Evolutionary conservation across 2,888 invertebrate genomes (phyloP), one percentile per base, ranked within the genome.

Genomic region (Tridacna gigas): DNA sequence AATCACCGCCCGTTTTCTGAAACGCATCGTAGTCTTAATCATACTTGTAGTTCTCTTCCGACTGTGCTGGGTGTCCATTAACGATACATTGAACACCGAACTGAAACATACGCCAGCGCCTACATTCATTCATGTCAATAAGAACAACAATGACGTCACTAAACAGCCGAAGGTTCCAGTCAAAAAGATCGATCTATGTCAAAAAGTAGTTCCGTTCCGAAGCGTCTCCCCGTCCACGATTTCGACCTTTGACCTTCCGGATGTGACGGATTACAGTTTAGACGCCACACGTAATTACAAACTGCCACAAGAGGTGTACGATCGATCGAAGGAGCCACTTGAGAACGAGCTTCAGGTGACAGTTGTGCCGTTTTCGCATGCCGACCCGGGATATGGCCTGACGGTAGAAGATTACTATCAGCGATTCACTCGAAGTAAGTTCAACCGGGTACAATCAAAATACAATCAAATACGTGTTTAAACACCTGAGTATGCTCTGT

Each of bases 291-390:
- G 74, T 9, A 69, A 65, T 5, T 87, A 87, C 26, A 73, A 69
- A 45, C 71, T 87, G 22, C 84, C 86, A 15, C 5, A 25, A 4
- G 63, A 61, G 37, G 77, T 51, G 9, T 66, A 66, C 25, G 26
- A 51, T n/a, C 25, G 37, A 26, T 22, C 77, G 20, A 28, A 77
- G 13, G n/a, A 26, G 20, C 63, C 63, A 0, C 20, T 65, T 26
- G 78, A 82, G 7, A 80, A 60, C 0, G 74, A 74, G 18, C 20
- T 87, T 2, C 60, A 77, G 7, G 83, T 87, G n/a, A 75, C 77
- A 15, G 45, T 87, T 12, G 84, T 87, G 9, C 87, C 87, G 0
- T 87, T 85, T 47, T 87, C 87, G 12, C 87, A 87, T 47, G 69
- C 83, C 22, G 87, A 87, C 71, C 87, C 87, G 0, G 84, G 84